These are phyloP conservation scores for Anoplius nigerrimus DNA, from an alignment of 2,888 invertebrate genomes.

Conservation along the genomic window DNA sequence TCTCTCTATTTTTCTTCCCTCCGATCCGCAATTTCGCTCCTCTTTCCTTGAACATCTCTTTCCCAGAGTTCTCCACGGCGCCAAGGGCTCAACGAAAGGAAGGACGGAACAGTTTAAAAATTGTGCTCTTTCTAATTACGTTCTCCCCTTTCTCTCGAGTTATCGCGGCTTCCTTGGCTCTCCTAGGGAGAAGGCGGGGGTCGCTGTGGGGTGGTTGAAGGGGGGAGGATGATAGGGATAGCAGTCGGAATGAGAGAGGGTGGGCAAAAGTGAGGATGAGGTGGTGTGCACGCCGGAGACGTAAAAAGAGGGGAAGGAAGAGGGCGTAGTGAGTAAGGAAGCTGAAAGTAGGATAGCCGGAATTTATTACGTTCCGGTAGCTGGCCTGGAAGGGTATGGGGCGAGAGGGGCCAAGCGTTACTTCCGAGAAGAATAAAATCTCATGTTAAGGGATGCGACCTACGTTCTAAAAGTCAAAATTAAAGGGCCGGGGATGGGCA, in stretches of 20 bases:
- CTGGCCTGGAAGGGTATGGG: slow-evolving; percentile 17
- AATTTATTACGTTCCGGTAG: slow-evolving; percentile 60
- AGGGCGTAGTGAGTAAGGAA: slow-evolving; percentile 30
- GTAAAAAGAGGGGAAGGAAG: slow-evolving; percentile 3
- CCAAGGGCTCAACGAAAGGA: background rate
- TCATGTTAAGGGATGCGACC: slow-evolving; percentile 20
- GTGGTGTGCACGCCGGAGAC: slow-evolving; percentile 2
- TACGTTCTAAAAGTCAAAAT: slow-evolving; percentile 40
- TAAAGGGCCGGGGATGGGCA: slow-evolving; percentile 25
- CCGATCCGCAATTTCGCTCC: background rate
- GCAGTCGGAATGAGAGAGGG: slow-evolving; percentile 27
- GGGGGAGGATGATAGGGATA: slow-evolving; percentile 17
- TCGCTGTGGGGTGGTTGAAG: slow-evolving; percentile 9
- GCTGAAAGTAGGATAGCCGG: slow-evolving; percentile 38
- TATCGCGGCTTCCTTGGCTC: slow-evolving; percentile 33
- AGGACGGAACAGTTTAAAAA: slow-evolving; percentile 35
- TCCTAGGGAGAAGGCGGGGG: background rate
- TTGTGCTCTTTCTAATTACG: slow-evolving; percentile 52
- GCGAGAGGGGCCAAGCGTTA: background rate
- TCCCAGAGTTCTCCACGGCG: slow-evolving; percentile 11
- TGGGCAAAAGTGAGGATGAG: slow-evolving; percentile 14
- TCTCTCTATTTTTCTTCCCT: background rate
- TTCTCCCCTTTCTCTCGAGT: slow-evolving; percentile 38
- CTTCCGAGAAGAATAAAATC: slow-evolving; percentile 39
- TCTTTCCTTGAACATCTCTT: background rate